Evolutionary conservation across 2,113 vertebrate species (phyloP).

Genomic region (Panthera leo): DNA sequence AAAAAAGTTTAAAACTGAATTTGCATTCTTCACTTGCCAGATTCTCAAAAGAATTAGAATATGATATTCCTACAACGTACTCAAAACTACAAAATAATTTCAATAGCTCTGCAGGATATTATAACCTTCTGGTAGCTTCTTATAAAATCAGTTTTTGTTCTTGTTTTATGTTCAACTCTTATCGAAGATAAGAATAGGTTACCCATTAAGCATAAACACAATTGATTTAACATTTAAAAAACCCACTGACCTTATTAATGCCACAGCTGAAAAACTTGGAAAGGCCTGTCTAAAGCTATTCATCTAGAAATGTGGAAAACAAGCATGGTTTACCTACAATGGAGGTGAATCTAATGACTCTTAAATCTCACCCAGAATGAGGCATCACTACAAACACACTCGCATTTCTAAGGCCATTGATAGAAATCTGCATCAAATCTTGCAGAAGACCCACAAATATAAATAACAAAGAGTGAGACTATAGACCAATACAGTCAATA

Average conservation of each 20-base stretch:
- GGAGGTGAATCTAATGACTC: neutral
- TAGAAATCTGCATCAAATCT: neutral
- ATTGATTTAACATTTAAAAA: neutral
- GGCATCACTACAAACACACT: neutral
- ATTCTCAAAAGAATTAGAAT: conserved; percentile 28
- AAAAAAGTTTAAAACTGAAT: conserved; percentile 26
- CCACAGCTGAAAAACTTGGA: neutral
- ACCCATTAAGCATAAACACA: neutral
- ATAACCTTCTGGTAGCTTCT: neutral
- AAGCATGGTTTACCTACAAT: neutral
- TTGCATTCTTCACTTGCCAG: conserved; percentile 21
- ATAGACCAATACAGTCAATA: neutral
- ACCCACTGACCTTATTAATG: neutral
- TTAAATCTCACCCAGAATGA: neutral
- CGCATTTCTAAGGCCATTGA: neutral
- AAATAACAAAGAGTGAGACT: neutral
- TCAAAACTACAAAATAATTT: conserved; percentile 36
- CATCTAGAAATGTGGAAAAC: neutral
- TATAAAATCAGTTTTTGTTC: conserved; percentile 30
- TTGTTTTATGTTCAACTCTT: neutral
- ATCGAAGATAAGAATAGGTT: neutral
- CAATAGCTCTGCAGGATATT: neutral
- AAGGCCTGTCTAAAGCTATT: neutral
- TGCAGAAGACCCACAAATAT: neutral
- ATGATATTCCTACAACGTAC: conserved; percentile 3